Conservation (phyloP, 1,140 invertebrate species). For the Macrosteles quadrilineatus region DNA sequence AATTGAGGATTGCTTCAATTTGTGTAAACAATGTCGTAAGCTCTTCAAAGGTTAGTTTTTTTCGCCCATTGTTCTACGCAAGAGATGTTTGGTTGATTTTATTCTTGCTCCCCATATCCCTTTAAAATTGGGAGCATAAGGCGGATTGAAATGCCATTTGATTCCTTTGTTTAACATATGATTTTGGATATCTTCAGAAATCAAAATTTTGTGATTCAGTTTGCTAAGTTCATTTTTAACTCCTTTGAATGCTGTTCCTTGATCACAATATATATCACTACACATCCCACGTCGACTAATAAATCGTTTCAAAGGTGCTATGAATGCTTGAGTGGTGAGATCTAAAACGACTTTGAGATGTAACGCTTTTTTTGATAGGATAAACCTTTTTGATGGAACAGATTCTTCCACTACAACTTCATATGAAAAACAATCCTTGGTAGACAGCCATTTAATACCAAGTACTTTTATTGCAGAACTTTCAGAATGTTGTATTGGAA, state of each 20-base stretch:
- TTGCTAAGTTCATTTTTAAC: background rate
- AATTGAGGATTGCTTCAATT: too few species aligned
- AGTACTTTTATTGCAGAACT: background rate
- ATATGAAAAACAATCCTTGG: too few species aligned
- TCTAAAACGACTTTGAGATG: slow-evolving; percentile 49
- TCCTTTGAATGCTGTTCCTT: slow-evolving; percentile 13
- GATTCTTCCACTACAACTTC: too few species aligned
- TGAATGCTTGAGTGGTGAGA: too few species aligned
- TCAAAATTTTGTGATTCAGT: background rate
- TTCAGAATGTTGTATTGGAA: background rate
- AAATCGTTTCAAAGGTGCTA: slow-evolving; percentile 48
- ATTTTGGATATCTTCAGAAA: background rate
- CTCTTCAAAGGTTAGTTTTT: slow-evolving; percentile 44
- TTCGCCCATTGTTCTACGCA: slow-evolving; percentile 34
- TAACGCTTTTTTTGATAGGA: slow-evolving; percentile 47
- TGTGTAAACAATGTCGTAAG: too few species aligned
- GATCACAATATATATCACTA: slow-evolving; percentile 13
- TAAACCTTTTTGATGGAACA: too few species aligned
- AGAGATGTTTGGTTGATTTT: slow-evolving; percentile 39
- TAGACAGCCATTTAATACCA: too few species aligned
- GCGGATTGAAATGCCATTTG: slow-evolving; percentile 50
- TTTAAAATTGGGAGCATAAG: slow-evolving; percentile 47
- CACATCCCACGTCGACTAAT: slow-evolving; percentile 43
- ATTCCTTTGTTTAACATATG: slow-evolving; percentile 36
- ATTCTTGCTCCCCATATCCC: slow-evolving; percentile 49